Evolutionary conservation across 2,888 invertebrate species (phyloP).

Genomic region (Alloscopus bannaensis): DNA sequence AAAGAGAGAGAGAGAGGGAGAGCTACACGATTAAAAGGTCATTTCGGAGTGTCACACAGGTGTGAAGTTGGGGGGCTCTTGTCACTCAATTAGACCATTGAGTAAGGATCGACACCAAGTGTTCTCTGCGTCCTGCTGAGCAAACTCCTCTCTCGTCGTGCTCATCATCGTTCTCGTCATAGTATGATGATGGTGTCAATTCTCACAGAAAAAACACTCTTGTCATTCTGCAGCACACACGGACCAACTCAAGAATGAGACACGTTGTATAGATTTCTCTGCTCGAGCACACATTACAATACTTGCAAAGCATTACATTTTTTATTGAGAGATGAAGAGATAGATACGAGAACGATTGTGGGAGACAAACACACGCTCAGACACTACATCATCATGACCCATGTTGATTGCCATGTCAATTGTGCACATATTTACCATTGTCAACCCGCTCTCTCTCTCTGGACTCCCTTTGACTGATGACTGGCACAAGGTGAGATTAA

Average conservation of each 20-base stretch:
- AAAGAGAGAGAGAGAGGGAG: too few species aligned
- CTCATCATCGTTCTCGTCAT: too few species aligned
- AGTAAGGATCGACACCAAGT: not conserved
- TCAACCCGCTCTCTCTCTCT: not conserved
- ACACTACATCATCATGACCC: not conserved
- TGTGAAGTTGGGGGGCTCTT: constrained; percentile 72
- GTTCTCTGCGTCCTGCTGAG: constrained; percentile 36
- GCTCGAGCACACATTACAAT: not conserved
- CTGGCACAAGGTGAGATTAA: constrained; percentile 36
- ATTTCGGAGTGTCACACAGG: constrained; percentile 71
- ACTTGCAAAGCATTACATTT: not conserved
- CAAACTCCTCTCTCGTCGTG: constrained; percentile 29
- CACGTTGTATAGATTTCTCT: not conserved
- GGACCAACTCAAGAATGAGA: not conserved
- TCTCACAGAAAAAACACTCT: constrained; percentile 25
- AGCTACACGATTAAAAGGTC: constrained; percentile 72
- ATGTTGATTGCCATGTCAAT: constrained; percentile 53
- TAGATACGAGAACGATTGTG: not conserved
- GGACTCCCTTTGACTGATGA: not conserved
- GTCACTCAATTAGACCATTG: constrained; percentile 71
- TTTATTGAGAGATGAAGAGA: not conserved
- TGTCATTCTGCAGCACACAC: constrained; percentile 50
- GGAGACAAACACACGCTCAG: not conserved
- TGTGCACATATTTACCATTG: constrained; percentile 32
- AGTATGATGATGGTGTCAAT: not conserved